These are phyloP conservation scores for Poecilia wingei DNA, from an alignment of 2,797 vertebrate species.

Conservation along the genomic window DNA sequence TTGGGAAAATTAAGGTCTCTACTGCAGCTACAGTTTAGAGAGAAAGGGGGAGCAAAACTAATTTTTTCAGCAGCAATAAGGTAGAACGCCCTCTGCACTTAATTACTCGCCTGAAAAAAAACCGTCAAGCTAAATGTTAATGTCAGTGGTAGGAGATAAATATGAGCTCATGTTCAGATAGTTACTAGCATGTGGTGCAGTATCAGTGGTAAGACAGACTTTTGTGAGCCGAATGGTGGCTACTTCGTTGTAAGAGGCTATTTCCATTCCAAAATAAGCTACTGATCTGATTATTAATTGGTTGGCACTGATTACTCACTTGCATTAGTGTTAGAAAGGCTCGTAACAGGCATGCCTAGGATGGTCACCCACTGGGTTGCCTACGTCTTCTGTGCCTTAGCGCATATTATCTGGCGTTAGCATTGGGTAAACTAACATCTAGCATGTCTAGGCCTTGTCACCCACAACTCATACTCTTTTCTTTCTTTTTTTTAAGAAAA, in stretches of 20 bases:
- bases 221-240: background rate
- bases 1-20: background rate
- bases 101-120: background rate
- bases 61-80: background rate
- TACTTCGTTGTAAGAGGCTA: background rate
- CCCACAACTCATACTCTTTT: no score
- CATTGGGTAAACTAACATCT: no score
- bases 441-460: no score
- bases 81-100: background rate
- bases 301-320: background rate
- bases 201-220: background rate
- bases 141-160: background rate
- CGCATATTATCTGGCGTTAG: no score
- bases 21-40: background rate
- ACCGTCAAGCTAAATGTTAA: background rate
- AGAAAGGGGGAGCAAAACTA: background rate
- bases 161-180: background rate
- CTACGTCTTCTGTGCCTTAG: no score
- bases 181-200: background rate
- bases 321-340: background rate
- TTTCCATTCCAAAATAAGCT: background rate
- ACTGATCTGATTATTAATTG: background rate
- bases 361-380: no score
- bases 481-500: no score
- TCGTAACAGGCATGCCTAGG: background rate